phyloP scores from a whole-genome alignment of 2,888 invertebrate genomes.

The Macrophya annulata region DNA sequence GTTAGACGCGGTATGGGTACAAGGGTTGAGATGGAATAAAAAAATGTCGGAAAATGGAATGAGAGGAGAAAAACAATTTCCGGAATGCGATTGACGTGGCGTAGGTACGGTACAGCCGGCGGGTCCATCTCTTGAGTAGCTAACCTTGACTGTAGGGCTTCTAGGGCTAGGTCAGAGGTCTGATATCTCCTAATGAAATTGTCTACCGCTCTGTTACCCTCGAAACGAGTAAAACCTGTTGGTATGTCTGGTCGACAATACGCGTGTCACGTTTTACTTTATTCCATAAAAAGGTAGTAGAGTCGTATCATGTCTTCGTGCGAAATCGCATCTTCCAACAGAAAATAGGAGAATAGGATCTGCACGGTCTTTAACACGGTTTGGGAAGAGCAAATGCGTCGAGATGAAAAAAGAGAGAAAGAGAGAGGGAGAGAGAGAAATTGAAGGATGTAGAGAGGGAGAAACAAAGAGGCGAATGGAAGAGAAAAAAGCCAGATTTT shows the following conservation, averaged over 20 bases:
- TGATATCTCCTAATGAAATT: conserved; percentile 55
- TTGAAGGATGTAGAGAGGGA: not conserved
- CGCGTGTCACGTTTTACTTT: conserved; percentile 25
- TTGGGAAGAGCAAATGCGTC: conserved; percentile 24
- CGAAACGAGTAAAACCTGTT: conserved; percentile 38
- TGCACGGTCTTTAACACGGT: conserved; percentile 19
- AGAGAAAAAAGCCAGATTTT: conserved; percentile 40
- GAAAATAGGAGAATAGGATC: conserved; percentile 6
- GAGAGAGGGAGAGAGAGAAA: not conserved
- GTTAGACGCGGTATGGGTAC: not conserved
- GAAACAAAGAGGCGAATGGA: conserved; percentile 17
- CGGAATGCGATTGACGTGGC: conserved; percentile 51
- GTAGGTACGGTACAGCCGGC: not conserved
- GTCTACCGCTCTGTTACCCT: conserved; percentile 43
- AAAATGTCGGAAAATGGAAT: not conserved
- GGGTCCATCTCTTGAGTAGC: conserved; percentile 24
- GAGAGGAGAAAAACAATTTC: conserved; percentile 47
- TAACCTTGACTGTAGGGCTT: conserved; percentile 17
- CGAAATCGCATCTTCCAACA: not conserved
- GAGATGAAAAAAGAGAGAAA: not conserved
- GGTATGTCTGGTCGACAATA: not conserved
- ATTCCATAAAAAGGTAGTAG: not conserved
- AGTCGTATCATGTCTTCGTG: conserved; percentile 1
- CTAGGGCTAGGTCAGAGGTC: conserved; percentile 19
- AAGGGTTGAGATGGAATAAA: not conserved